These are phyloP conservation scores for Tortricodes alternella DNA, from an alignment of 2,888 invertebrate species.

Conservation along the genomic window DNA sequence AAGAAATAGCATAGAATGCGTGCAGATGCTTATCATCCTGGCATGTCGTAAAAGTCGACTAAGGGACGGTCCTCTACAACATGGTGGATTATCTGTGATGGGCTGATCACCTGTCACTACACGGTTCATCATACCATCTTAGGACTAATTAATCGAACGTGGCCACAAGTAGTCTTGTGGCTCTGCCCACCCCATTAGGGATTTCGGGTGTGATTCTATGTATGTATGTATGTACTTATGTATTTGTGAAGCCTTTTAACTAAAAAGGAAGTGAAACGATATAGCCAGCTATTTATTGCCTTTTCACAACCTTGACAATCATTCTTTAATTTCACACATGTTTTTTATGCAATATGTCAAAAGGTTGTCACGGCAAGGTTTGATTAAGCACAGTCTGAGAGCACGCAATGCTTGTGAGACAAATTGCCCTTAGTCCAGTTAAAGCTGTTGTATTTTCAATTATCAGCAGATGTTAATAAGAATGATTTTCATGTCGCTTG, in stretches of 20 bases:
- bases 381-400: conserved; percentile 6
- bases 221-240: no score
- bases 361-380: conserved; percentile 8
- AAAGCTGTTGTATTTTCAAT: not conserved
- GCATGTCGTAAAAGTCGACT: no score
- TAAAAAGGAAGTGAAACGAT: conserved; percentile 19
- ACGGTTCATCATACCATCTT: no score
- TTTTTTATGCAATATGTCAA: conserved; percentile 7
- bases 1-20: no score
- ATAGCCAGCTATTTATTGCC: conserved; percentile 7
- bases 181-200: no score
- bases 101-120: no score
- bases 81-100: no score
- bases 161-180: no score
- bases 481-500: not conserved
- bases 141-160: no score
- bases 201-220: no score
- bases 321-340: not conserved
- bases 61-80: no score
- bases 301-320: not conserved
- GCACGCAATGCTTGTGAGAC: not conserved
- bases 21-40: no score
- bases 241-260: not conserved
- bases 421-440: not conserved
- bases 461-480: not conserved